Percentiles rank a stretch among this genome's conserved stretches.
phyloP scores from a whole-genome alignment of 2,113 vertebrate genomes.

The Mionectes macconnelli region DNA sequence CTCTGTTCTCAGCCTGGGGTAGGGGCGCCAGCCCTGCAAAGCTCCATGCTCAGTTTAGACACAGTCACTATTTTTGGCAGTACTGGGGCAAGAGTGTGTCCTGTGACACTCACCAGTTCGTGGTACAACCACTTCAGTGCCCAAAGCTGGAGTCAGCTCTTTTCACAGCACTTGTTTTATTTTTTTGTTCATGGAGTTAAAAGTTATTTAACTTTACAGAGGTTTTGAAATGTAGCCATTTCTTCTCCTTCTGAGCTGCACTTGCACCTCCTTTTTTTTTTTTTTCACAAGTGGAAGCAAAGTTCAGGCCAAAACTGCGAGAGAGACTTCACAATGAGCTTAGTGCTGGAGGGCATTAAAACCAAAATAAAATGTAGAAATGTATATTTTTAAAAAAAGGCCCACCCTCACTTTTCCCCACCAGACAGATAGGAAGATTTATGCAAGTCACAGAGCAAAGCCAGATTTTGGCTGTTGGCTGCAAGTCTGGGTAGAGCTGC shows the following conservation, averaged over 20 bases:
- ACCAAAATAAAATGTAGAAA: background rate
- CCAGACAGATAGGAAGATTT: background rate
- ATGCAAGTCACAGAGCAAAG: conserved; percentile 1
- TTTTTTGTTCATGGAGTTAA: background rate
- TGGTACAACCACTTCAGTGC: background rate
- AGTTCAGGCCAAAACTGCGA: background rate
- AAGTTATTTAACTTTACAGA: background rate
- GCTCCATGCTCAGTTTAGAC: background rate
- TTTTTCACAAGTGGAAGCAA: background rate
- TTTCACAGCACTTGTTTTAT: background rate
- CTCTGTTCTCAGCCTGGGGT: background rate
- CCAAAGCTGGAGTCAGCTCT: background rate
- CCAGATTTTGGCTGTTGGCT: conserved; percentile 10
- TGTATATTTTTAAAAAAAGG: background rate
- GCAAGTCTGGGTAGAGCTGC: background rate
- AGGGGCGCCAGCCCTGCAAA: background rate
- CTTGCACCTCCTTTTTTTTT: background rate
- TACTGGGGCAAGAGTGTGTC: background rate
- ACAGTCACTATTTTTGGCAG: background rate
- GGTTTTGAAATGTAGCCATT: background rate
- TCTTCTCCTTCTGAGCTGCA: background rate
- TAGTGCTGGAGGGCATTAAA: background rate
- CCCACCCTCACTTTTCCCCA: background rate
- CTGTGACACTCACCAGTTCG: background rate
- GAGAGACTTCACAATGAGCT: background rate